A percentile compares a stretch with the other conserved stretches of the same genome.
Conservation (phyloP, 2,888 invertebrate genomes). For the Ophion obscuratus region DNA sequence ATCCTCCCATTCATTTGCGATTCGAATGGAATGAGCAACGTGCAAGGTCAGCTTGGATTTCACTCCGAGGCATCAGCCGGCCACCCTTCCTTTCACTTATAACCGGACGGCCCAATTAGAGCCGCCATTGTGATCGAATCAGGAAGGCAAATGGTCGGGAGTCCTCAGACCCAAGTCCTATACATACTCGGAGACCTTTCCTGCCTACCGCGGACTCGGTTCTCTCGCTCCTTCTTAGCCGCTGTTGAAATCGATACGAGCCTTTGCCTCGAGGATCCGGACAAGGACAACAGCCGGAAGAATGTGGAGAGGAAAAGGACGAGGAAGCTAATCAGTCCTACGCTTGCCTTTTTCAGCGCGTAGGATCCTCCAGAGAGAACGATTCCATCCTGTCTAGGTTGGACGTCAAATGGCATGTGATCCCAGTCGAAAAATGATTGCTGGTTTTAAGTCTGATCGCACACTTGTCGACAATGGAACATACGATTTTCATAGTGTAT, state of each 20-base stretch:
- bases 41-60: slow-evolving; percentile 57
- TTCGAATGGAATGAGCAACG: slow-evolving; percentile 46
- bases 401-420: no score
- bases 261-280: slow-evolving; percentile 15
- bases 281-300: slow-evolving; percentile 25
- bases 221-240: slow-evolving; percentile 33
- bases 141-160: slow-evolving; percentile 61
- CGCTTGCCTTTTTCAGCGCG: slow-evolving; percentile 44
- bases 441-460: no score
- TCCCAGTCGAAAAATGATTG: background rate
- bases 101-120: slow-evolving; percentile 66
- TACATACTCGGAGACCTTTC: slow-evolving; percentile 6
- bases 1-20: slow-evolving; percentile 35
- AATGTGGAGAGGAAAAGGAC: slow-evolving; percentile 38
- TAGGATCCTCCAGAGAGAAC: slow-evolving; percentile 9
- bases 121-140: slow-evolving; percentile 66
- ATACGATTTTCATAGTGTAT: no score
- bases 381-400: background rate
- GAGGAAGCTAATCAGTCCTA: slow-evolving; percentile 55
- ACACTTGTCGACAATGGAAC: no score
- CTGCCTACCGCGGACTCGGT: slow-evolving; percentile 29
- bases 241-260: slow-evolving; percentile 55
- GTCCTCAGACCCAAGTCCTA: slow-evolving; percentile 18
- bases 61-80: slow-evolving; percentile 41
- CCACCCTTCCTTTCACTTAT: slow-evolving; percentile 62